Evolutionary conservation across 2,113 vertebrate species (phyloP).

Genomic region (Sander lucioperca): DNA sequence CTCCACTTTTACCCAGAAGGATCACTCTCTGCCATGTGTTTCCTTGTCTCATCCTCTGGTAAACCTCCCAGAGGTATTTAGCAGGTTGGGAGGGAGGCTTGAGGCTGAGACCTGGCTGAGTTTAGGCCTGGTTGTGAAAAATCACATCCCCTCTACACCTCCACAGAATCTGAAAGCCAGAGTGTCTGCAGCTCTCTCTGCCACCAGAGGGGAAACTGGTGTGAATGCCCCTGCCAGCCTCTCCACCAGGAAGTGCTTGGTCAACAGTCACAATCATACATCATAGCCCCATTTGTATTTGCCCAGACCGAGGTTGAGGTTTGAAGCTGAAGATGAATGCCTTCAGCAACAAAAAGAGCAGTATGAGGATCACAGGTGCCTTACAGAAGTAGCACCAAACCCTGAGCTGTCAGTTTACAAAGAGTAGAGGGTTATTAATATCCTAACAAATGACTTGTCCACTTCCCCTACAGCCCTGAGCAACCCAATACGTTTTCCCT

Average conservation of each 20-base stretch:
- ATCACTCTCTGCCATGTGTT: constrained; percentile 47
- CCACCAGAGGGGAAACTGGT: constrained; percentile 57
- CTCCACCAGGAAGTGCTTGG: constrained; percentile 62
- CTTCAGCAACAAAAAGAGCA: constrained; percentile 65
- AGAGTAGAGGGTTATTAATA: constrained; percentile 82
- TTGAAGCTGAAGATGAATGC: constrained; percentile 60
- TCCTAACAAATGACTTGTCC: constrained; percentile 76
- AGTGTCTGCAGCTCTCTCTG: constrained; percentile 69
- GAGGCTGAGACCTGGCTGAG: constrained; percentile 56
- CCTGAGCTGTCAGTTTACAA: constrained; percentile 76
- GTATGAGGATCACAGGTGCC: constrained; percentile 71
- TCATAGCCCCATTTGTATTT: constrained; percentile 78
- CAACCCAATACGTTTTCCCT: constrained; percentile 29
- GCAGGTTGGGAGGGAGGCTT: constrained; percentile 64
- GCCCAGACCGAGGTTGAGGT: constrained; percentile 66
- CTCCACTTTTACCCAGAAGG: constrained; percentile 23
- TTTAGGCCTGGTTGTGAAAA: constrained; percentile 82
- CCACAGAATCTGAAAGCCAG: constrained; percentile 70
- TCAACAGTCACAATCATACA: constrained; percentile 73
- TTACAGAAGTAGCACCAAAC: constrained; percentile 81
- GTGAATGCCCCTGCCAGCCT: constrained; percentile 58
- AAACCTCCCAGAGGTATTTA: constrained; percentile 79
- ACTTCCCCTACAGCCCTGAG: constrained; percentile 46
- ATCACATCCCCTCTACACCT: constrained; percentile 76
- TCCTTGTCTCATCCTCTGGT: constrained; percentile 67